Evolutionary conservation across 37 sponge, comb jelly and placozoan species (phyloP), one percentile per base, ranked within the genome.

Genomic region (Mnemiopsis leidyi): DNA sequence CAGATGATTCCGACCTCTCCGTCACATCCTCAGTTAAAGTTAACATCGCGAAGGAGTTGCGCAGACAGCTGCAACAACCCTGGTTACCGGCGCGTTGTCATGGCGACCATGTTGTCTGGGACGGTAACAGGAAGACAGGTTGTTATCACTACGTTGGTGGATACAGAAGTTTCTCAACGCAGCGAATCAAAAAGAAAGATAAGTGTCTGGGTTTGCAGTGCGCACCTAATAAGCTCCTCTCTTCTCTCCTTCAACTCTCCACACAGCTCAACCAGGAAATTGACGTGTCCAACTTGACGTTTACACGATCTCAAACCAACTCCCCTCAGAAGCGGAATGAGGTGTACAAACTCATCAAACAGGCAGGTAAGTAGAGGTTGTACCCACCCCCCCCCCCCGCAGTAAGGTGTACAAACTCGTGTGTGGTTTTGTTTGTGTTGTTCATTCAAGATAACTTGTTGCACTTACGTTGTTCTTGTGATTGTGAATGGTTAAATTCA

Each of bases 81-180:
- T 85, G 90, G 90, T 40, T 85, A 38, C 90, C 90, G 3, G 32
- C 79, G 5, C 36, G 32, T 31, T 77, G 79, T 34, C 32, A 26
- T 31, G 20, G 32, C 26, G 33, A 77, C 79, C 33, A 77, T 32
- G 35, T 77, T 2, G 32, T 77, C 9, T 77, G 79, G 79, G 79
- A 77, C 32, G 79, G 79, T 0, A 77, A 77, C 79, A 77, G 79
- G 36, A 77, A 77, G 18, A 77, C 79, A 34, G 79, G 79, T 5
- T 33, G 32, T 32, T 77, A 77, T 36, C 79, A 77, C 32, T 77
- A 77, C 36, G 32, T 31, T 34, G 79, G 79, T 31, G 79, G 79
- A 3, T 77, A 34, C 18, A 77, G 35, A 16, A 28, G 18, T 3
- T 77, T 77, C 36, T 3, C 32, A 3, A 5, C 79, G 1, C 18